phyloP scores from a whole-genome alignment of 2,113 vertebrate genomes.

The Stigmatopora nigra region DNA sequence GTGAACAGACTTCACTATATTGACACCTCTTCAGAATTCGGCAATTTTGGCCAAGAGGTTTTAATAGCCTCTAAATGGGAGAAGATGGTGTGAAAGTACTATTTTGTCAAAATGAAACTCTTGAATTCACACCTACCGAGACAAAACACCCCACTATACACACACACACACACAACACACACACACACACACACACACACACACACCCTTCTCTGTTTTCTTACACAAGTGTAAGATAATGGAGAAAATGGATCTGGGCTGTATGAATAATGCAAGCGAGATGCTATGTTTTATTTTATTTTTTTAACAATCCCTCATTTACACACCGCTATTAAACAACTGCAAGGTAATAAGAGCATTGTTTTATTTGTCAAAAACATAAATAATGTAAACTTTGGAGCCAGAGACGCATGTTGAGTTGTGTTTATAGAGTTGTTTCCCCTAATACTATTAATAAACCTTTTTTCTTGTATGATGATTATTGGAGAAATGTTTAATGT shows the following conservation, averaged over 20 bases:
- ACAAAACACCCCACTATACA: too few species aligned
- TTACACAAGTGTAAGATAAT: conserved; percentile 26
- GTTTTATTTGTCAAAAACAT: conserved; percentile 5
- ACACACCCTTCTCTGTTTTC: conserved; percentile 3
- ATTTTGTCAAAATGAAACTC: neutral
- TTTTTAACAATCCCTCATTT: conserved; percentile 18
- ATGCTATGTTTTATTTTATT: neutral
- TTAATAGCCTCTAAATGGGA: neutral
- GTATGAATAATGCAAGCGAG: conserved; percentile 54
- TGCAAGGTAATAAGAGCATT: conserved; percentile 22
- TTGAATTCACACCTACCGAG: neutral
- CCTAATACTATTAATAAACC: neutral
- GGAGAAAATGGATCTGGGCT: conserved; percentile 38
- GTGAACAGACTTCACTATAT: neutral
- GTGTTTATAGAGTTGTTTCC: conserved; percentile 28
- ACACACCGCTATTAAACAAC: conserved; percentile 23
- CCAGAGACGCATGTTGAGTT: conserved; percentile 37
- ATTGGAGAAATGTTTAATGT: conserved; percentile 1
- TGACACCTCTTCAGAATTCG: neutral
- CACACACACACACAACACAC: too few species aligned
- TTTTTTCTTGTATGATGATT: neutral
- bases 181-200: neutral
- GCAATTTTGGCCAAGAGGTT: too few species aligned
- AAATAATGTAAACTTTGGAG: conserved; percentile 28
- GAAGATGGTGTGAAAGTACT: neutral